Conservation (phyloP, 2,797 vertebrate species). For the Orientallactaga sibirica region DNA sequence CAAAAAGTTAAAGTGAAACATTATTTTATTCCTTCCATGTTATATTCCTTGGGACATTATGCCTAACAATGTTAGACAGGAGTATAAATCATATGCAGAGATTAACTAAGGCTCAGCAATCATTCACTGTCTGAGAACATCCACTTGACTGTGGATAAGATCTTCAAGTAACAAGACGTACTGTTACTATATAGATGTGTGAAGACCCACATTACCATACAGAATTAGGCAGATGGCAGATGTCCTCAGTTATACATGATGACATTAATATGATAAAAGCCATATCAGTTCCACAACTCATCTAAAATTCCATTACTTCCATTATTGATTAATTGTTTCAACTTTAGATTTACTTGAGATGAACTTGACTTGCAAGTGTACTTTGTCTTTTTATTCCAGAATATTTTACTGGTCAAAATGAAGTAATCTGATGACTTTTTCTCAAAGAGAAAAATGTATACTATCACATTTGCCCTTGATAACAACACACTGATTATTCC, state of each 20-base stretch:
- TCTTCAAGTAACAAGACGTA: constrained; percentile 83
- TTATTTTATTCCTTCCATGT: constrained; percentile 57
- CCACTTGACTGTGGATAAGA: constrained; percentile 81
- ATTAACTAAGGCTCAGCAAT: constrained; percentile 82
- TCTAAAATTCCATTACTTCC: constrained; percentile 87
- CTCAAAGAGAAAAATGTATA: constrained; percentile 69
- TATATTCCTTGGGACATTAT: constrained; percentile 71
- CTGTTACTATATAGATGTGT: constrained; percentile 77
- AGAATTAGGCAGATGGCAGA: constrained; percentile 83
- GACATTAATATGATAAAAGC: constrained; percentile 85
- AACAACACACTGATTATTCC: not conserved
- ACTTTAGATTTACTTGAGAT: constrained; percentile 86
- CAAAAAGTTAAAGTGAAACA: constrained; percentile 77
- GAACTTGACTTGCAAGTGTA: constrained; percentile 78
- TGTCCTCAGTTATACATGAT: constrained; percentile 80
- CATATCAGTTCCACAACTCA: constrained; percentile 70
- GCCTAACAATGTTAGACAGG: constrained; percentile 66
- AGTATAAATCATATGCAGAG: constrained; percentile 85
- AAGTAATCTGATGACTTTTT: constrained; percentile 71
- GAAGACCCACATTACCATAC: constrained; percentile 80
- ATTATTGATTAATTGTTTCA: constrained; percentile 88
- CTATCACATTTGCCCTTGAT: constrained; percentile 62
- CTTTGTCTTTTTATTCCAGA: constrained; percentile 84
- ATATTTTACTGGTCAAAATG: constrained; percentile 81
- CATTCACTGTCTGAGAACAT: constrained; percentile 80